Conservation (phyloP, 2,888 invertebrate genomes). For the Drosophila parthenogenetica region DNA sequence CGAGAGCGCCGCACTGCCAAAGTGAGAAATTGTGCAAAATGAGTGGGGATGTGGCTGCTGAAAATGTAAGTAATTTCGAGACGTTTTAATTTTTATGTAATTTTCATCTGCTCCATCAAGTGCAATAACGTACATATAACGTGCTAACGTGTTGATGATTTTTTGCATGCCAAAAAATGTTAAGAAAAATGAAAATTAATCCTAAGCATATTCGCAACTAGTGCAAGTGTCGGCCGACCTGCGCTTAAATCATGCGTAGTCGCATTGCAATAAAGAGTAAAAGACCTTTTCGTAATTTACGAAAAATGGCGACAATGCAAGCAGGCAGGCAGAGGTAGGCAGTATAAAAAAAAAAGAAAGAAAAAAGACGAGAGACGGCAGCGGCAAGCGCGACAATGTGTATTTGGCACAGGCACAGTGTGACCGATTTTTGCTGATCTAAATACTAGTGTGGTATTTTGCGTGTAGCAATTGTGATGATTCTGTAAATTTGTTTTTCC, state of each 20-base stretch:
- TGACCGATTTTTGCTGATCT: slow-evolving; percentile 58
- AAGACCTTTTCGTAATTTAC: slow-evolving; percentile 77
- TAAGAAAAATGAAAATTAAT: neutral
- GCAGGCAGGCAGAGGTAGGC: slow-evolving; percentile 32
- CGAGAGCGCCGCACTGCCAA: slow-evolving; percentile 71
- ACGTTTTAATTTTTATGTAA: slow-evolving; percentile 69
- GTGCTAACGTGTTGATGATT: slow-evolving; percentile 65
- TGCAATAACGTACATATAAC: slow-evolving; percentile 39
- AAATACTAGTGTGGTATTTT: slow-evolving; percentile 59
- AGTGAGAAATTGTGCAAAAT: slow-evolving; percentile 73
- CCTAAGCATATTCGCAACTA: slow-evolving; percentile 30
- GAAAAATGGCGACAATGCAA: slow-evolving; percentile 84
- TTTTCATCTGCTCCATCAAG: slow-evolving; percentile 45
- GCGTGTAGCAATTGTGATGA: slow-evolving; percentile 14
- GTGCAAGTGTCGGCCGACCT: slow-evolving; percentile 53
- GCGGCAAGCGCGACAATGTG: slow-evolving; percentile 57
- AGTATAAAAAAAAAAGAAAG: slow-evolving; percentile 11
- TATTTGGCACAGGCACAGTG: slow-evolving; percentile 73
- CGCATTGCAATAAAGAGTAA: slow-evolving; percentile 54
- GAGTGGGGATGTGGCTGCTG: slow-evolving; percentile 83
- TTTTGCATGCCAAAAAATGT: slow-evolving; percentile 20
- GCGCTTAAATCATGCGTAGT: slow-evolving; percentile 50
- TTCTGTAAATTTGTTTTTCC: slow-evolving; percentile 6
- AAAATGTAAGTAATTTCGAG: slow-evolving; percentile 81
- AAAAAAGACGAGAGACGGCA: slow-evolving; percentile 27